A percentile compares a stretch with the other conserved stretches of the same genome.
phyloP scores from a whole-genome alignment of 2,888 invertebrate genomes.

The Teinopalpus imperialis region DNA sequence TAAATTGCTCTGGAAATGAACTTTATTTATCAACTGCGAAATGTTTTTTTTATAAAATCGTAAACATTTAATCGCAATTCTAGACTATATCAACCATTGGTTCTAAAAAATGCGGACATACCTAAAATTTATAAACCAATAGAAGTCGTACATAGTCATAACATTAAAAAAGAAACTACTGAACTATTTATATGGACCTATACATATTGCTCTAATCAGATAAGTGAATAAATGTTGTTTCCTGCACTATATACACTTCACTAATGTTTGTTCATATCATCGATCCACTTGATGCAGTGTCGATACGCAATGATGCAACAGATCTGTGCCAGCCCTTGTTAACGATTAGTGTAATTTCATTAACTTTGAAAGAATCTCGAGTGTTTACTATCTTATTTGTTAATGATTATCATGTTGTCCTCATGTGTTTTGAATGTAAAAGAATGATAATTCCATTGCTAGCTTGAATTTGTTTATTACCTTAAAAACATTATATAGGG shows the following conservation, averaged over 20 bases:
- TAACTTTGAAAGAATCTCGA: conserved; percentile 21
- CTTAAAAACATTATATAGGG: too few species aligned
- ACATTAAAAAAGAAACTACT: neutral
- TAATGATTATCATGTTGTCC: neutral
- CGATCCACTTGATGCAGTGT: conserved; percentile 37
- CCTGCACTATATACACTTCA: conserved; percentile 36
- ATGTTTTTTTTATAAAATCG: too few species aligned
- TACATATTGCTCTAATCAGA: conserved; percentile 39
- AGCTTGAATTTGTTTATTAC: too few species aligned
- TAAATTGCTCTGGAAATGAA: too few species aligned
- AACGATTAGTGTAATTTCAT: conserved; percentile 25
- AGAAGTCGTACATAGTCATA: too few species aligned
- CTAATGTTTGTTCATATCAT: conserved; percentile 34
- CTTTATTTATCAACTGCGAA: too few species aligned
- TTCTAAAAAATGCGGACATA: too few species aligned
- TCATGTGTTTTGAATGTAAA: neutral
- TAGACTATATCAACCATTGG: too few species aligned
- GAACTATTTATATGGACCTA: conserved; percentile 25
- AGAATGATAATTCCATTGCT: too few species aligned
- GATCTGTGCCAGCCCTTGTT: conserved; percentile 12
- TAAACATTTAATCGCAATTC: too few species aligned
- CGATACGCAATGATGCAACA: conserved; percentile 31
- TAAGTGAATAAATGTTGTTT: conserved; percentile 50
- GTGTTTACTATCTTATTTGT: conserved; percentile 19
- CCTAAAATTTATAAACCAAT: too few species aligned